These are phyloP conservation scores for Anas platyrhynchos DNA, from an alignment of 2,113 vertebrate genomes.

Conservation along the genomic window DNA sequence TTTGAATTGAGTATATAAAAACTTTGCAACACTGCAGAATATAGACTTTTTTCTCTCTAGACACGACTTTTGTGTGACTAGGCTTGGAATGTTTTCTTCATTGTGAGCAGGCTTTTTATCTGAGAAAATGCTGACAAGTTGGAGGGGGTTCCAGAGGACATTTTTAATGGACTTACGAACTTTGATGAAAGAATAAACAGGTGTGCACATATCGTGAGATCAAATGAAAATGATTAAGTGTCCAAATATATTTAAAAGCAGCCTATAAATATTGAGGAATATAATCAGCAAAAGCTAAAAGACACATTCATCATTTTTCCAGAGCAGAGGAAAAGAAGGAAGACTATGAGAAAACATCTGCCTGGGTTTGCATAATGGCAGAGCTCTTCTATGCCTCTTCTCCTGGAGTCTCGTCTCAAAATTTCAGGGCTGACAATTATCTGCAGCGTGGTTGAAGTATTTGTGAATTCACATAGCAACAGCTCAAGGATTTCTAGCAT, in stretches of 20 bases:
- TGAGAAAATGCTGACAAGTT: neutral
- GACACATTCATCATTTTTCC: neutral
- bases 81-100: neutral
- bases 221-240: neutral
- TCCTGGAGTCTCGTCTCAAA: neutral
- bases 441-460: neutral
- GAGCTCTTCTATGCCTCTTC: neutral
- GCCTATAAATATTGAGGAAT: neutral
- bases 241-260: neutral
- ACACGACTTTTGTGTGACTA: neutral
- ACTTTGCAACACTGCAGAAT: neutral
- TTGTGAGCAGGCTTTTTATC: neutral
- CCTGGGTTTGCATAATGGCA: neutral
- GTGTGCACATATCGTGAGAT: neutral
- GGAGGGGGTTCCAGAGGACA: neutral
- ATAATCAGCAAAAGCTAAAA: neutral
- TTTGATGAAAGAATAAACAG: neutral
- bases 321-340: neutral
- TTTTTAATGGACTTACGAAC: neutral
- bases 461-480: neutral
- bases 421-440: neutral
- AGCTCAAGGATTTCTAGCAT: neutral
- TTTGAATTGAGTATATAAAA: neutral
- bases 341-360: neutral
- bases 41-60: neutral